Percentiles rank a stretch among this genome's conserved stretches.
Evolutionary conservation across 2,113 vertebrate genomes (phyloP).

Genomic region (Corythoichthys intestinalis): DNA sequence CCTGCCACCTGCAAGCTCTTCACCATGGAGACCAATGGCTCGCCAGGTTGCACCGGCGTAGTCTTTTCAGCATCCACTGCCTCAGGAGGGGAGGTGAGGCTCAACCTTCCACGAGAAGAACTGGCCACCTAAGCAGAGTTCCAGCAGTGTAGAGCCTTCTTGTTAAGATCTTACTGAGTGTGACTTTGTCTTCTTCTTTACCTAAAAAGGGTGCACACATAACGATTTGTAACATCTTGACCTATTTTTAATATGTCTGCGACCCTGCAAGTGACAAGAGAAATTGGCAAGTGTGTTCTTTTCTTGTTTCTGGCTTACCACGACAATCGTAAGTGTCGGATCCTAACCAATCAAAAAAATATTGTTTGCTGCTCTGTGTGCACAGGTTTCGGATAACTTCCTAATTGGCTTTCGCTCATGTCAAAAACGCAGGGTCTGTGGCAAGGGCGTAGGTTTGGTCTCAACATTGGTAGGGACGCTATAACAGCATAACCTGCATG

Average conservation of each 20-base stretch:
- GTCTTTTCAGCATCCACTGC: conserved; percentile 59
- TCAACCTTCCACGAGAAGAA: conserved; percentile 68
- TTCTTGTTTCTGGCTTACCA: no score
- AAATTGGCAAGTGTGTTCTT: background rate
- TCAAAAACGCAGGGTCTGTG: no score
- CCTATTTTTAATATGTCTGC: background rate
- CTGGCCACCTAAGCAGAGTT: conserved; percentile 45
- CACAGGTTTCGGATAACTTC: no score
- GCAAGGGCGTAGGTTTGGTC: no score
- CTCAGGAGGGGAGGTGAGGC: conserved; percentile 63
- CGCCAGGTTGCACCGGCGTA: conserved; percentile 37
- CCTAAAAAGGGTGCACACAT: background rate
- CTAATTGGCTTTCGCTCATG: no score
- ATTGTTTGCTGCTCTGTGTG: no score
- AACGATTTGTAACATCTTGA: background rate
- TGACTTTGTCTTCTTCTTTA: conserved; percentile 40
- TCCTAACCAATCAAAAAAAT: no score
- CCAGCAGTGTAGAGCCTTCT: conserved; percentile 43
- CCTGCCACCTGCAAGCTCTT: conserved; percentile 60
- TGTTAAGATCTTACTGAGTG: conserved; percentile 28
- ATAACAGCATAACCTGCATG: no score
- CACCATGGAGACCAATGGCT: conserved; percentile 67
- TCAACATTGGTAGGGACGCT: no score
- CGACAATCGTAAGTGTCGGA: no score
- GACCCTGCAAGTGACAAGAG: background rate